Evolutionary conservation across 2,888 invertebrate species (phyloP).

Genomic region (Cinara cedri): DNA sequence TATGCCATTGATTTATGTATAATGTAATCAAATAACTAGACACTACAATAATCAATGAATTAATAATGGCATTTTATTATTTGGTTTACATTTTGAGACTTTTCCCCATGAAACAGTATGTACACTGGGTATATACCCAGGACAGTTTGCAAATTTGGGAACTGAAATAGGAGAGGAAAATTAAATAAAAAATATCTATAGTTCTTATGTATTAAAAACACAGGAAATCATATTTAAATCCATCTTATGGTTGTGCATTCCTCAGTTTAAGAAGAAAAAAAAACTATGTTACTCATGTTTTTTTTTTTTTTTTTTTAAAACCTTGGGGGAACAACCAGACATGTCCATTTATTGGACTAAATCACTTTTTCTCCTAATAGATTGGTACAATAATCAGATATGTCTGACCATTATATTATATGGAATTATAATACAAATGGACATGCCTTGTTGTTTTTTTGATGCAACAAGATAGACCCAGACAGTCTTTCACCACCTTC

Average conservation of each 20-base stretch:
- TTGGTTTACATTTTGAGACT: slow-evolving; percentile 86
- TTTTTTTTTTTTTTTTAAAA: slow-evolving; percentile 1
- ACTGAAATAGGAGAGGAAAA: too few species aligned
- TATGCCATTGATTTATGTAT: slow-evolving; percentile 96
- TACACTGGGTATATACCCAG: slow-evolving; percentile 92
- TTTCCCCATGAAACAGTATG: slow-evolving; percentile 98
- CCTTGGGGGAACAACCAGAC: slow-evolving; percentile 26
- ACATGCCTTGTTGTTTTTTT: slow-evolving; percentile 6
- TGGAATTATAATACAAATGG: slow-evolving; percentile 21
- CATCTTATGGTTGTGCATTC: too few species aligned
- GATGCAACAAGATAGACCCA: not conserved
- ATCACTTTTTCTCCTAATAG: slow-evolving; percentile 21
- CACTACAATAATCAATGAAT: slow-evolving; percentile 94
- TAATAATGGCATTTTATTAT: slow-evolving; percentile 95
- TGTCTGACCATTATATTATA: too few species aligned
- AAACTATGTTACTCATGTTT: too few species aligned
- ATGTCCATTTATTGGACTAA: slow-evolving; percentile 25
- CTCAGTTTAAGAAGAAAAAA: too few species aligned
- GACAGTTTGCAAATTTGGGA: too few species aligned
- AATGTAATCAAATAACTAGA: slow-evolving; percentile 91
- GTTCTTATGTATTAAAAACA: too few species aligned
- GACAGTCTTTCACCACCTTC: slow-evolving; percentile 9
- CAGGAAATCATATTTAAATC: too few species aligned
- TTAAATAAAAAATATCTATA: too few species aligned
- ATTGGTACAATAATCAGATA: too few species aligned